Evolutionary conservation across 2,888 invertebrate species (phyloP).

Genomic region (Rotaria sp.): DNA sequence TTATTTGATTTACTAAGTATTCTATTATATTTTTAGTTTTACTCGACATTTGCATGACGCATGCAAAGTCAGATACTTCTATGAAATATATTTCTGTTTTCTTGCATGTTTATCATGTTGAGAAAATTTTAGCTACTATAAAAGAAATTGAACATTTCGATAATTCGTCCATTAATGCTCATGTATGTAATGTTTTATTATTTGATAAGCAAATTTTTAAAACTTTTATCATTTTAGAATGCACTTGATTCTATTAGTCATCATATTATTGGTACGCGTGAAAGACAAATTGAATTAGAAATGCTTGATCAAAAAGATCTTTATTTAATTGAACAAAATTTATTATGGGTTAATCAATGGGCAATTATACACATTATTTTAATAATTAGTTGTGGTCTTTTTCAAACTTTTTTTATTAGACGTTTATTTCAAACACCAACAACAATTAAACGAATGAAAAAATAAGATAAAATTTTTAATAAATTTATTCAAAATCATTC

Average conservation of each 20-base stretch:
- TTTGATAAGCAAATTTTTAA: not conserved
- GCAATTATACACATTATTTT: not conserved
- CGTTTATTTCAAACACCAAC: not conserved
- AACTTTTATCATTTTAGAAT: not conserved
- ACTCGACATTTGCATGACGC: not conserved
- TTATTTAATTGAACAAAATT: slow-evolving; percentile 1
- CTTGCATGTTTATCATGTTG: slow-evolving; percentile 17
- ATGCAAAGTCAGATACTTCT: not conserved
- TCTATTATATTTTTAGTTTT: not conserved
- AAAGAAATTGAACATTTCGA: slow-evolving; percentile 19
- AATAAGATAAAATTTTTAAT: too few relatives aligned
- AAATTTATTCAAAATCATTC: too few relatives aligned
- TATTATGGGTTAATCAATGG: not conserved
- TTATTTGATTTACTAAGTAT: too few relatives aligned
- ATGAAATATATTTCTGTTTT: slow-evolving; percentile 19
- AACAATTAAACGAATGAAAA: not conserved
- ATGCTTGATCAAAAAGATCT: slow-evolving; percentile 14
- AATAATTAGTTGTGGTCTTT: not conserved
- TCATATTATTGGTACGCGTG: slow-evolving; percentile 15
- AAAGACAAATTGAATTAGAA: slow-evolving; percentile 20
- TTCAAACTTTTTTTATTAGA: slow-evolving; percentile 21
- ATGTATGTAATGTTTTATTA: not conserved
- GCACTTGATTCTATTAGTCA: not conserved
- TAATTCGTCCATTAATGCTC: slow-evolving; percentile 11
- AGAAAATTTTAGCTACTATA: not conserved